Percentiles rank a stretch among this genome's conserved stretches.
Evolutionary conservation across 2,113 vertebrate genomes (phyloP).

Genomic region (Camelus bactrianus): DNA sequence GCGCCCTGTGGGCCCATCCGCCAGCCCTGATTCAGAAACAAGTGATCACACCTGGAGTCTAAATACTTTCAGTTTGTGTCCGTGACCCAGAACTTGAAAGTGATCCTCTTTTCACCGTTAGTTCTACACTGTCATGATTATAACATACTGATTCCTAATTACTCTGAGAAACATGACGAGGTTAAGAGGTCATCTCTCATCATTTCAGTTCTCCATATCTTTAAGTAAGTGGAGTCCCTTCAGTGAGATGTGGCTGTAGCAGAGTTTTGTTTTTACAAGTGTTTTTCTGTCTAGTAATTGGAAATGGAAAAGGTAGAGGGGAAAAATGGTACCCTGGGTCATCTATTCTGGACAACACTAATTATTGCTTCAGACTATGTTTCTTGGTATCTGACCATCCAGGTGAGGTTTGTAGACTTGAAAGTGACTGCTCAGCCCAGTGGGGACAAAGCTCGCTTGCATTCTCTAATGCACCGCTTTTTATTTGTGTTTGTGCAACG

Average conservation of each 20-base stretch:
- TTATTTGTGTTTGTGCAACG: conserved; percentile 58
- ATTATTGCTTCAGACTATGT: conserved; percentile 1
- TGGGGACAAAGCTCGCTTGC: neutral
- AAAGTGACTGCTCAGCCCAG: neutral
- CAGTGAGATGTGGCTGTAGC: neutral
- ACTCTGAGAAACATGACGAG: neutral
- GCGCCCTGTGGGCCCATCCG: neutral
- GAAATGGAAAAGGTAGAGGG: neutral
- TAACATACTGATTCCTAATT: neutral
- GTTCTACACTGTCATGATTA: neutral
- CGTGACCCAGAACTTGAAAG: neutral
- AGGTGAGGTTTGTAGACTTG: neutral
- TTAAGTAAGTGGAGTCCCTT: neutral
- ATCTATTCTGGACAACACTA: neutral
- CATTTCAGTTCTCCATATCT: neutral
- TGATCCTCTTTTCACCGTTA: neutral
- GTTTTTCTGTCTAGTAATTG: neutral
- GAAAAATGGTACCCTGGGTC: neutral
- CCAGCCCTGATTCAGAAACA: neutral
- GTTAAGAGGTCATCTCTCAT: neutral
- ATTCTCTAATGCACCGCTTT: neutral
- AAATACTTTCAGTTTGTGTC: neutral
- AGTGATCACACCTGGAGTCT: neutral
- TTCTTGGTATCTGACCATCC: neutral
- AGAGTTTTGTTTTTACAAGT: neutral